Evolutionary conservation across 37 sponge, comb jelly and placozoan genomes (phyloP), one percentile per base, ranked within the genome.

Genomic region (Agelas oroides): DNA sequence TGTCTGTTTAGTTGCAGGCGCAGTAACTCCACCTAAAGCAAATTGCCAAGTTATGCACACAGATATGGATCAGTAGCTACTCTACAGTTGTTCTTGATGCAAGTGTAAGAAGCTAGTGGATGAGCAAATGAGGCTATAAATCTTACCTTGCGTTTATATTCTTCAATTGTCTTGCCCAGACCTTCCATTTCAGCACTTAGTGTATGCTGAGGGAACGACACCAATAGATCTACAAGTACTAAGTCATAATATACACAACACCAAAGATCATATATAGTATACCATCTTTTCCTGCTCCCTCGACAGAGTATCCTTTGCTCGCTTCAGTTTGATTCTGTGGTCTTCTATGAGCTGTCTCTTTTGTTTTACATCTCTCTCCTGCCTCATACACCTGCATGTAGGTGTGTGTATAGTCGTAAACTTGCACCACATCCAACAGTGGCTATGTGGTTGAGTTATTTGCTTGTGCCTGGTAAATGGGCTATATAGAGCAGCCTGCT

Each of bases 331-430:
- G 64, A 73, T 32, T 64, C 59, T 79, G 32, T 68, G 74, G 56
- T 54, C 59, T 6, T 87, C 71, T 18, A 87, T 39, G 21, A 79
- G 52, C 59, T 77, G 66, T 32, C 80, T 70, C 80, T 87, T 87
- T 40, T 79, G 80, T 53, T 61, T 87, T 34, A 87, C 32, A 46
- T 87, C 87, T 63, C 80, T 70, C 80, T 79, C 87, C 75, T 65
- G 46, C 18, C 74, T 76, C 12, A 16, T 5, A 20, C 24, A 25
- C 2, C 74, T 73, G 31, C 20, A 21, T n/a, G 25, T 20, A 15
- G 54, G 46, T 46, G 46, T 8, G 8, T 46, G 46, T n/a, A n/a
- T n/a, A n/a, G n/a, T n/a, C n/a, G n/a, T n/a, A n/a, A n/a, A n/a
- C n/a, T n/a, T n/a, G n/a, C n/a, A n/a, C n/a, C n/a, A n/a, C n/a